Evolutionary conservation across 2,888 invertebrate species (phyloP), one percentile per base, ranked within the genome.

Genomic region (Macrophya alboannulata): DNA sequence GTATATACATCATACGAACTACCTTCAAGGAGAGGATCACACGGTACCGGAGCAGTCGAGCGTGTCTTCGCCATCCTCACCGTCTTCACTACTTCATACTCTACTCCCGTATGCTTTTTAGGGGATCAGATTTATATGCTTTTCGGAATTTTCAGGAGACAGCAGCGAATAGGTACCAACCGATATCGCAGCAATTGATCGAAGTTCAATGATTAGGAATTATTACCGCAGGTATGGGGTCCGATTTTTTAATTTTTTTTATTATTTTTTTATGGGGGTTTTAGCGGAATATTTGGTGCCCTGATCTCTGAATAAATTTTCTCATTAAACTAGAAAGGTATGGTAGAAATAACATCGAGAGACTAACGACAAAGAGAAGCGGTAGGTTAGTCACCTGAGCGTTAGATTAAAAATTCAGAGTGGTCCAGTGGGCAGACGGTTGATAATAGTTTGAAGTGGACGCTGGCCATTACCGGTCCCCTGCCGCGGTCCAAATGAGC

Each of bases 381-480:
- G 45, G 21, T 25, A 71, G 81, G 74, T 82, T 77, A 77, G 84
- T 84, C 84, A 79, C 85, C 85, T n/a, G 48, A 12, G 62, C 12
- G 71, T 48, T 79, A 86, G 84, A 86, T 82, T 86, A 86, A 85
- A 86, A 86, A 85, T 85, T 86, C 71, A 74, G 84, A 86, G 76
- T 74, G 55, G 84, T 68, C 77, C 71, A 84, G 65, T 85, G 76
- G 84, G 81, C 65, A 76, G 72, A 77, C 77, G 89, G 87, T 89
- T 90, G 90, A 92, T 92, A 91, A 91, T 91, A 91, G 91, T 91
- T 91, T 91, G 88, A 89, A 92, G 91, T 91, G 91, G 88, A 90
- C 88, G 90, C 88, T 91, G 92, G 90, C 91, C 91, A 90, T 92
- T 91, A 91, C 87, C 87, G 84, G 89, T 88, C 89, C 90, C 91